Base-by-base conservation (phyloP, 1,140 invertebrate genomes). In the Procambarus clarkii region DNA sequence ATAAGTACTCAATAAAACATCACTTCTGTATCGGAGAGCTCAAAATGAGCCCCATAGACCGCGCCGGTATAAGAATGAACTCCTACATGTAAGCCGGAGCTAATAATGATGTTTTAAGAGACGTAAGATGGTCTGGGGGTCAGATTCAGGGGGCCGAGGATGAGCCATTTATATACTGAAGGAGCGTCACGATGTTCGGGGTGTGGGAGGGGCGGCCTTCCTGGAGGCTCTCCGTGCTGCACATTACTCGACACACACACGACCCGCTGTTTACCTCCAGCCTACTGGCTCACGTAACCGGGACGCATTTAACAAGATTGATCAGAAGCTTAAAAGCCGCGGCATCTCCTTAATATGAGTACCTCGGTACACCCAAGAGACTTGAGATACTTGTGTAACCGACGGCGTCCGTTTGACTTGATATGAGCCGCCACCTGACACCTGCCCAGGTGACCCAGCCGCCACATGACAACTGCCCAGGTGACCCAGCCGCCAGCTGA, bases 51-150 rank as follows among this genome's bases (percentile, higher is more conserved):
- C 81, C 81, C 44, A 83, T 83, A 83, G 69, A 83, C 69, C 83
- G 69, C 71, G 82, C 34, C 83, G 76, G 45, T 86, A 71, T 86
- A 45, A 74, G 45, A 46, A 9, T 8, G 83, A 71, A 24, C 48
- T 77, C 45, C 69, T 34, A 60, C 46, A 71, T 86, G 85, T 87
- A 58, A 78, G 85, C 50, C 74, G 74, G 85, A 79, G 85, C 85
- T 87, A 87, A 87, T 87, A 87, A 87, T 87, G 50, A 76, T 87
- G 76, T 79, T 87, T 87, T 87, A 87, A 87, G 85, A 87, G 85
- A 76, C 76, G 76, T 18, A 87, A 87, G 79, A 87, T 87, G 76
- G 79, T 21, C 50, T 9, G 2, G 24, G 24, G 69, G 48, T 18
- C 69, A 54, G 85, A 78, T 87, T 54, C 54, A 78, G 50, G 50